Conservation (phyloP, 2,888 invertebrate genomes). For the Dynastes hyllus region DNA sequence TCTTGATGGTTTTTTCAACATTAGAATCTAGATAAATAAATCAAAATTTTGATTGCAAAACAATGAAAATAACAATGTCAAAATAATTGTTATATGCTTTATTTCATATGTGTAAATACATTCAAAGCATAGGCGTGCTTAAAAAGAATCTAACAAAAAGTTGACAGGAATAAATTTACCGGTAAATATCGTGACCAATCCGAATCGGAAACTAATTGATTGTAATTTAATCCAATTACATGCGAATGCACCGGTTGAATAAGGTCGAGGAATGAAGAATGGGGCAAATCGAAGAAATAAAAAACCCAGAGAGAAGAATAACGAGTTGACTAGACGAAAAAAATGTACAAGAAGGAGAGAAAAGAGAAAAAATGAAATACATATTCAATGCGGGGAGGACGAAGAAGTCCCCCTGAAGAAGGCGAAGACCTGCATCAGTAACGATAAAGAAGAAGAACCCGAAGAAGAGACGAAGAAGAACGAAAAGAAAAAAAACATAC, state of each 20-base stretch:
- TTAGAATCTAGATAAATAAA: too few relatives aligned
- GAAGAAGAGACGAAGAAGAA: slow-evolving; percentile 30
- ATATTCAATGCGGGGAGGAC: not conserved
- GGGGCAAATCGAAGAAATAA: slow-evolving; percentile 18
- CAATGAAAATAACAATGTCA: too few relatives aligned
- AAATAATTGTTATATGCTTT: too few relatives aligned
- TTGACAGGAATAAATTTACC: slow-evolving; percentile 24
- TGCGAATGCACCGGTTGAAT: slow-evolving; percentile 36
- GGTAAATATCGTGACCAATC: slow-evolving; percentile 45
- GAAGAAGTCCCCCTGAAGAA: slow-evolving; percentile 1
- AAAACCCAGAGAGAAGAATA: slow-evolving; percentile 28
- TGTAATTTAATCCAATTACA: slow-evolving; percentile 48
- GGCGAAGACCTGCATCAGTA: not conserved
- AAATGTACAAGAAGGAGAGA: not conserved
- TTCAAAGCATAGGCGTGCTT: too few relatives aligned
- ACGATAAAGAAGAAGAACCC: slow-evolving; percentile 4
- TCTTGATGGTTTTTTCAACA: too few relatives aligned
- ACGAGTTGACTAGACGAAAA: slow-evolving; percentile 30
- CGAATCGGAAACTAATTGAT: slow-evolving; percentile 46
- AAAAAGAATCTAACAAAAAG: not conserved
- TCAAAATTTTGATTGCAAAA: too few relatives aligned
- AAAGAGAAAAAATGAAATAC: not conserved
- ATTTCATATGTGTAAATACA: too few relatives aligned
- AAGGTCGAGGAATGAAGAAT: slow-evolving; percentile 9
- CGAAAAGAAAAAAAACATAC: slow-evolving; percentile 23